Evolutionary conservation across 1,140 invertebrate genomes (phyloP).

Genomic region (Papilio polyxenes): DNA sequence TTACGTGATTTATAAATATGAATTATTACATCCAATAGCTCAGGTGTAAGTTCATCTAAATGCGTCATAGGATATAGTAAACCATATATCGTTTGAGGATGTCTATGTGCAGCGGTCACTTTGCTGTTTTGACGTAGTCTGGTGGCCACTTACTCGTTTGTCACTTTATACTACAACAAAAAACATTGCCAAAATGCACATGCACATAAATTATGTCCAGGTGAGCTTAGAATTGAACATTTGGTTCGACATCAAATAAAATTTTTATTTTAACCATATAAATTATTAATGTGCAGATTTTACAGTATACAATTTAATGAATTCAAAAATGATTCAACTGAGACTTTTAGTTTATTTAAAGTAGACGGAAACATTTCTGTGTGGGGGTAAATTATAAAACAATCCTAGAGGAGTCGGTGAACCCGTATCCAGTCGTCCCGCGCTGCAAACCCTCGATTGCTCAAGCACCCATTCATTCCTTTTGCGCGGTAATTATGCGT

Average conservation of each 20-base stretch:
- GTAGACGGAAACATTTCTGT: background rate
- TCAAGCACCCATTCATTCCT: conserved; percentile 9
- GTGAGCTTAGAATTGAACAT: no score
- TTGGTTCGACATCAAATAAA: no score
- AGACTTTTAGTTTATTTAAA: background rate
- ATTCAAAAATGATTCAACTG: background rate
- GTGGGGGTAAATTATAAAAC: background rate
- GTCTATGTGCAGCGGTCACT: no score
- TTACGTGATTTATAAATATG: background rate
- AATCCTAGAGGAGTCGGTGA: conserved; percentile 20
- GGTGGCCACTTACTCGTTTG: no score
- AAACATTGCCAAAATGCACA: background rate
- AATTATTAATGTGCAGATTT: background rate
- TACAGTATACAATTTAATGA: background rate
- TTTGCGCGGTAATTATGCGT: conserved; percentile 22
- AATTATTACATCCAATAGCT: background rate
- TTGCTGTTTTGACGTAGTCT: no score
- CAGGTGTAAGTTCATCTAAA: background rate
- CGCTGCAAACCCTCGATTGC: conserved; percentile 5
- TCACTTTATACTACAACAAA: background rate
- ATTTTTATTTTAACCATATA: background rate
- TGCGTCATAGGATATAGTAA: background rate
- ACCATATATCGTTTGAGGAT: background rate
- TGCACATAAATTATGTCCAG: no score
- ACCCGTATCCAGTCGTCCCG: background rate